phyloP scores from a whole-genome alignment of 1,140 invertebrate species.

The Pomacea maculata region DNA sequence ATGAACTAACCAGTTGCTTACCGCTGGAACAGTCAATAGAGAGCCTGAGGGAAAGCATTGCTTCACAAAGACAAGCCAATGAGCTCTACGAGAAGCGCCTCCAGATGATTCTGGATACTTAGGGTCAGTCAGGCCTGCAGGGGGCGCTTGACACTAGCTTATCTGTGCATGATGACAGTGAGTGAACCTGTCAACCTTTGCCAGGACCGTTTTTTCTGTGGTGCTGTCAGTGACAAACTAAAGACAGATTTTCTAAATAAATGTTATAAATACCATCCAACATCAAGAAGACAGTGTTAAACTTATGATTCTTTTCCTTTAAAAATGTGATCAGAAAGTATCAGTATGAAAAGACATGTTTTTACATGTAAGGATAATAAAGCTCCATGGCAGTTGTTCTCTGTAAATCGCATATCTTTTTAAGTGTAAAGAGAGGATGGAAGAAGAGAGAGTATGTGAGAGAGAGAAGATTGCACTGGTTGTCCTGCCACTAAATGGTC shows the following conservation, averaged over 20 bases:
- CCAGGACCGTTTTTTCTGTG: too few relatives aligned
- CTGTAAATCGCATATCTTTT: too few relatives aligned
- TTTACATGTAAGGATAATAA: too few relatives aligned
- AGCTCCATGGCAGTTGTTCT: too few relatives aligned
- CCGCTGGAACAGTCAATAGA: conserved; percentile 21
- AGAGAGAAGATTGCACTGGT: not conserved
- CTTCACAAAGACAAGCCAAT: conserved; percentile 26
- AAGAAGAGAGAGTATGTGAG: not conserved
- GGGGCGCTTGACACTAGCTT: not conserved
- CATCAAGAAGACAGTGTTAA: too few relatives aligned
- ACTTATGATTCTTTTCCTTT: too few relatives aligned
- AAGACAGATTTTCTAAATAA: too few relatives aligned
- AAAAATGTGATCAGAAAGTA: too few relatives aligned
- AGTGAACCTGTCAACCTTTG: not conserved
- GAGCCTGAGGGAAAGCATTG: conserved; percentile 26
- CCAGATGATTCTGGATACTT: conserved; percentile 23
- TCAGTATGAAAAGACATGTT: too few relatives aligned
- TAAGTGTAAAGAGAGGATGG: not conserved
- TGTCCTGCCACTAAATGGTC: too few relatives aligned
- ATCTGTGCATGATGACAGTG: not conserved
- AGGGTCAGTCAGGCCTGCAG: not conserved
- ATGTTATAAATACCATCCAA: too few relatives aligned
- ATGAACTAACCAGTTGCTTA: not conserved
- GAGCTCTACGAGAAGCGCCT: conserved; percentile 35
- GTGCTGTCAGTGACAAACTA: too few relatives aligned